Conservation (phyloP, 2,888 invertebrate species). For the Calliphora vomitoria region DNA sequence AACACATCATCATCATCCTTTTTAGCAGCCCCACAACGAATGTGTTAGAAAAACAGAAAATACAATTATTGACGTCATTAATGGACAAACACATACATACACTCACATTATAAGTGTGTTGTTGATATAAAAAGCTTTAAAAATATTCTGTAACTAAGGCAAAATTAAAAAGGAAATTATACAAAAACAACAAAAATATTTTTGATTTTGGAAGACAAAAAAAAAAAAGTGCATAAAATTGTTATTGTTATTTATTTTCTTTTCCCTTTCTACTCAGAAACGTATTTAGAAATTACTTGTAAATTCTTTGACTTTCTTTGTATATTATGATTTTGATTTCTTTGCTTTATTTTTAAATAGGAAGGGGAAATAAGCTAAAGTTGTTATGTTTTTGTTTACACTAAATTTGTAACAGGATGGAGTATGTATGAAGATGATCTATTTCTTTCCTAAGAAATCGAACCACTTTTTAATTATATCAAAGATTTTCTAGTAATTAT, state of each 20-base stretch:
- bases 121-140: background rate
- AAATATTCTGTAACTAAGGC: background rate
- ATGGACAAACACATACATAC: background rate
- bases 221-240: background rate
- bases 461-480: too few species aligned
- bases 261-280: background rate
- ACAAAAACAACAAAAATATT: constrained; percentile 1
- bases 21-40: constrained; percentile 43
- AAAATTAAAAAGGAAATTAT: constrained; percentile 14
- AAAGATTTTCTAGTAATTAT: too few species aligned
- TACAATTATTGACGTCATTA: constrained; percentile 68
- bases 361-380: too few species aligned
- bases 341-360: background rate
- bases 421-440: too few species aligned
- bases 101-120: background rate
- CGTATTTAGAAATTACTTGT: background rate
- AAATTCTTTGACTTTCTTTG: background rate
- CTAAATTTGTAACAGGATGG: too few species aligned
- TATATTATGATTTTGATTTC: background rate
- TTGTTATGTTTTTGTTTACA: too few species aligned
- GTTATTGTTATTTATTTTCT: background rate
- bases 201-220: background rate
- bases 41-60: constrained; percentile 33
- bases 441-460: too few species aligned
- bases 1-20: constrained; percentile 41